A percentile compares a stretch with the other conserved stretches of the same genome.
These are phyloP conservation scores for Nebria brevicollis DNA, from an alignment of 2,888 invertebrate genomes.

Conservation along the genomic window DNA sequence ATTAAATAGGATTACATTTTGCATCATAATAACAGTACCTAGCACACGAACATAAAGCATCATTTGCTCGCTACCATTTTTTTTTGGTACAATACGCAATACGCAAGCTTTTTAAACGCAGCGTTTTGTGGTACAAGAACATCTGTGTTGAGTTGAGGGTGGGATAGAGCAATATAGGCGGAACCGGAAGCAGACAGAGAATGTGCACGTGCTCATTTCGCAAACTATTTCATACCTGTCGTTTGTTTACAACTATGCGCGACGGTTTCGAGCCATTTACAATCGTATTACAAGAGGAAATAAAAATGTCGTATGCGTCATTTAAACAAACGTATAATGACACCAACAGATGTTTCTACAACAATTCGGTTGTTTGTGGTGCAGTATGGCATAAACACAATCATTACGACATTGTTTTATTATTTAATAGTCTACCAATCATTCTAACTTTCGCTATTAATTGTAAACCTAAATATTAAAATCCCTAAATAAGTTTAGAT, in stretches of 20 bases:
- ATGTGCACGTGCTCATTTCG: conserved; percentile 57
- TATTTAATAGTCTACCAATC: too few relatives aligned
- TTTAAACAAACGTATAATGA: conserved; percentile 11
- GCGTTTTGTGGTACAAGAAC: not conserved
- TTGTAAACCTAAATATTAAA: too few relatives aligned
- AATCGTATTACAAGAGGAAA: conserved; percentile 7
- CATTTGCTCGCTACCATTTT: not conserved
- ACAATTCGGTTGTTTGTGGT: not conserved
- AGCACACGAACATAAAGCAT: conserved; percentile 24
- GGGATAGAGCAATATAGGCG: conserved; percentile 29
- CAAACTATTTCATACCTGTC: conserved; percentile 57
- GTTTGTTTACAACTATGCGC: conserved; percentile 35
- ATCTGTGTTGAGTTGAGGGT: not conserved
- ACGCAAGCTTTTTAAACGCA: too few relatives aligned
- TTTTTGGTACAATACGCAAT: too few relatives aligned
- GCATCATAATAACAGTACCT: conserved; percentile 42
- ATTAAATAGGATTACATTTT: conserved; percentile 44
- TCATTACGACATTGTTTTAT: not conserved
- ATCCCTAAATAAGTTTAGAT: too few relatives aligned
- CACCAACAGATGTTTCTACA: not conserved
- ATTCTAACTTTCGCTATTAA: too few relatives aligned
- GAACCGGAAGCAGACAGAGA: conserved; percentile 54
- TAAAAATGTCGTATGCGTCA: conserved; percentile 5
- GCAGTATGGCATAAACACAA: not conserved
- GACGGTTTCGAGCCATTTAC: conserved; percentile 14